Percentiles rank a stretch among this genome's conserved stretches.
These are phyloP conservation scores for Cremastobaeus sp. DNA, from an alignment of 2,888 invertebrate species.

Conservation along the genomic window DNA sequence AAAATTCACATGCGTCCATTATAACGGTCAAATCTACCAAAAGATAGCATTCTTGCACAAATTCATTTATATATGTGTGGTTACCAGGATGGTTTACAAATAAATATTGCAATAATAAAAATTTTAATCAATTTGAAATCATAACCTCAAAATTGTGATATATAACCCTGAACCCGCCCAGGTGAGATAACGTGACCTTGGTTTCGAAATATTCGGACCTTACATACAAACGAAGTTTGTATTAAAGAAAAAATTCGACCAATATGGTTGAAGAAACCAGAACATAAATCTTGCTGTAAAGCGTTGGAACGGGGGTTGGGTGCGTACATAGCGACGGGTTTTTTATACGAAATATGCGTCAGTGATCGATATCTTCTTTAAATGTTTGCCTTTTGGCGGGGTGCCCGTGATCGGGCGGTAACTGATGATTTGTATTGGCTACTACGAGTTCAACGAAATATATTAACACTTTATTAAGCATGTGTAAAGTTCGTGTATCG, in stretches of 20 bases:
- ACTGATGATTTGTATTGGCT: slow-evolving; percentile 38
- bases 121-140: no score
- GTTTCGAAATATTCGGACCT: no score
- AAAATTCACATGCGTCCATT: no score
- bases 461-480: background rate
- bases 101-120: no score
- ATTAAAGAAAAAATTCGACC: slow-evolving; percentile 18
- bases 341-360: slow-evolving; percentile 24
- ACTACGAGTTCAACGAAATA: slow-evolving; percentile 16
- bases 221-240: background rate
- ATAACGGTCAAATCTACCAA: no score
- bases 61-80: no score
- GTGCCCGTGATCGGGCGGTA: slow-evolving; percentile 29
- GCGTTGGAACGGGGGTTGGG: slow-evolving; percentile 16
- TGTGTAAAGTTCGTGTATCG: background rate
- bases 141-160: no score
- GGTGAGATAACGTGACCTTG: slow-evolving; percentile 7
- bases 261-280: slow-evolving; percentile 14
- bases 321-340: slow-evolving; percentile 27
- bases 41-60: no score
- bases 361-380: slow-evolving; percentile 36
- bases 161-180: no score
- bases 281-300: slow-evolving; percentile 24
- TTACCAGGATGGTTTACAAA: no score
- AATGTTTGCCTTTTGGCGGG: slow-evolving; percentile 30